Conservation (phyloP, 2,113 vertebrate species). For the Porphyrio hochstetteri region DNA sequence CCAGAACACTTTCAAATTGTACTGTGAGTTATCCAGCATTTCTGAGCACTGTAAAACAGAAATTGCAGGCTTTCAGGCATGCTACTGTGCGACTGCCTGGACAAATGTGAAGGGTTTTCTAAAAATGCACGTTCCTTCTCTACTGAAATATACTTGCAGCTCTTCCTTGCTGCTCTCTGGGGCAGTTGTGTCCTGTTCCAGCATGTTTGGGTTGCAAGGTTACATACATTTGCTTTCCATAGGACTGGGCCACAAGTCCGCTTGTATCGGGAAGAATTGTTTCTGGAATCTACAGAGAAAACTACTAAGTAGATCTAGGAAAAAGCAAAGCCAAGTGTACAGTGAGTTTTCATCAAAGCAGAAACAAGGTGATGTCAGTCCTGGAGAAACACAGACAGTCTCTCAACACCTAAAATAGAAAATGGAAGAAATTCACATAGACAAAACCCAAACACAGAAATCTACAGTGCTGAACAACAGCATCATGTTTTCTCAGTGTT, state of each 20-base stretch:
- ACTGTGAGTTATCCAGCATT: not conserved
- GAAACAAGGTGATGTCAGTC: not conserved
- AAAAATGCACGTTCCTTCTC: not conserved
- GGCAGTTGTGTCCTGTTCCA: not conserved
- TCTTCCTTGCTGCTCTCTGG: not conserved
- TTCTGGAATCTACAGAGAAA: not conserved
- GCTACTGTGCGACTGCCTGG: not conserved
- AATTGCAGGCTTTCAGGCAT: not conserved
- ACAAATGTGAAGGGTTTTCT: not conserved
- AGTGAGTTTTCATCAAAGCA: not conserved
- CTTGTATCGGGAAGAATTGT: not conserved
- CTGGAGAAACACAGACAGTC: not conserved
- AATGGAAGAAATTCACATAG: not conserved
- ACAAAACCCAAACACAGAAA: not conserved
- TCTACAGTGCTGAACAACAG: not conserved
- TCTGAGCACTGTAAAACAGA: not conserved
- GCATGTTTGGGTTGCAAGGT: not conserved
- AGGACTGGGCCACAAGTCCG: not conserved
- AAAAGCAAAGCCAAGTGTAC: not conserved
- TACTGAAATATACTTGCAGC: not conserved
- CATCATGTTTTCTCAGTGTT: not conserved
- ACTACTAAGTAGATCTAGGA: not conserved
- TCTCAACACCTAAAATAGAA: not conserved
- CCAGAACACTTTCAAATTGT: not conserved
- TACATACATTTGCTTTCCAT: not conserved